Percentiles rank a stretch among this genome's conserved stretches.
Conservation (phyloP, 2,888 invertebrate genomes). For the Ormyrus thymus region DNA sequence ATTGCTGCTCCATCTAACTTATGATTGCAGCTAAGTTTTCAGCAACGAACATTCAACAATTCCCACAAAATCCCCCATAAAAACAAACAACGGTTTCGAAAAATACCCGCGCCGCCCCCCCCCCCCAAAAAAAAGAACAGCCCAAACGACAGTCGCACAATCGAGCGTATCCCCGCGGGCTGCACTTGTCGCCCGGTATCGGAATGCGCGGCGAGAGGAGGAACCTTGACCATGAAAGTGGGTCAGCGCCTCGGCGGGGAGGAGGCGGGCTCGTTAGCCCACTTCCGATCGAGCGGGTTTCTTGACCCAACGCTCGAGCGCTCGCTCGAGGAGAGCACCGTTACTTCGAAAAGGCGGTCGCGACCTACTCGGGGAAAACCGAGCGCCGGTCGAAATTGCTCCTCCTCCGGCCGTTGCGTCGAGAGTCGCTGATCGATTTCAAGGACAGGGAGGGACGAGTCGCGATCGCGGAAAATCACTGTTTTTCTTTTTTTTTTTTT, state of each 20-base stretch:
- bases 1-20: no score
- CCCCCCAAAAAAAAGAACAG: no score
- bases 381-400: background rate
- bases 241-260: slow-evolving; percentile 60
- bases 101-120: no score
- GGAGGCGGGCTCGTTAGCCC: slow-evolving; percentile 69
- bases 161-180: background rate
- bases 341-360: slow-evolving; percentile 72
- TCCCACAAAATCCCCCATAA: no score
- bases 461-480: slow-evolving; percentile 29
- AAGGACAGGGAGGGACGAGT: background rate
- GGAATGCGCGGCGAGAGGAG: slow-evolving; percentile 39
- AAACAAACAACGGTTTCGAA: no score
- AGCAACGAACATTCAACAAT: no score
- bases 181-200: background rate
- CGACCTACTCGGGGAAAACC: slow-evolving; percentile 67
- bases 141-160: background rate
- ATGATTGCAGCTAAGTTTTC: no score
- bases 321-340: slow-evolving; percentile 67
- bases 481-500: slow-evolving; percentile 17
- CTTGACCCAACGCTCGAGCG: slow-evolving; percentile 53
- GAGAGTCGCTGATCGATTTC: background rate
- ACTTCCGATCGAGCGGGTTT: slow-evolving; percentile 64
- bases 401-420: background rate
- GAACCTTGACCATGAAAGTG: slow-evolving; percentile 72